Percentiles rank a stretch among this genome's conserved stretches.
These are phyloP conservation scores for Allacma fusca DNA, from an alignment of 2,888 invertebrate genomes.

Conservation along the genomic window DNA sequence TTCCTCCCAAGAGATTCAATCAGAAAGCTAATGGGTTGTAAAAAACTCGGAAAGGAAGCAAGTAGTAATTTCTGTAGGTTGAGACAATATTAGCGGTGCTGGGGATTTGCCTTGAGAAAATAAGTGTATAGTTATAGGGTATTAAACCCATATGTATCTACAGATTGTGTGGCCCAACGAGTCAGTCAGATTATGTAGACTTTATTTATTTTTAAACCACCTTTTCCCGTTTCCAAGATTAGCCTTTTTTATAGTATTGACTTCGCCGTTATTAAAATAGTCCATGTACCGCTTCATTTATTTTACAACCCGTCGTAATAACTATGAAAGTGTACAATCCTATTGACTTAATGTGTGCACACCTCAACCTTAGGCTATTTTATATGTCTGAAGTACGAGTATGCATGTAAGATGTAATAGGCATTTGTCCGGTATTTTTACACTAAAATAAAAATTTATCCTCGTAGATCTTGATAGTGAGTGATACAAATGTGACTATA, in stretches of 20 bases:
- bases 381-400: too few species aligned
- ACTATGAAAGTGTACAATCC: not conserved
- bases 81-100: not conserved
- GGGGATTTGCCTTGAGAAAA: constrained; percentile 5
- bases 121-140: not conserved
- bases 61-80: not conserved
- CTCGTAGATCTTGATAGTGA: too few species aligned
- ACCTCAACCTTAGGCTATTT: too few species aligned
- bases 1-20: not conserved
- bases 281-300: not conserved
- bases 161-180: too few species aligned
- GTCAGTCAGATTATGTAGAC: too few species aligned
- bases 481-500: too few species aligned
- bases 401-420: too few species aligned
- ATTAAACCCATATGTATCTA: too few species aligned
- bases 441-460: too few species aligned
- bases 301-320: not conserved
- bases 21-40: not conserved
- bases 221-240: constrained; percentile 14
- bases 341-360: too few species aligned
- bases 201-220: not conserved
- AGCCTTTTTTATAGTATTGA: not conserved
- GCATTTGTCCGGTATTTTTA: too few species aligned
- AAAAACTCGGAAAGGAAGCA: not conserved
- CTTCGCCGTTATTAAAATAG: constrained; percentile 8